These are phyloP conservation scores for Drosophila albomicans DNA, from an alignment of 1,140 invertebrate species.

Conservation along the genomic window DNA sequence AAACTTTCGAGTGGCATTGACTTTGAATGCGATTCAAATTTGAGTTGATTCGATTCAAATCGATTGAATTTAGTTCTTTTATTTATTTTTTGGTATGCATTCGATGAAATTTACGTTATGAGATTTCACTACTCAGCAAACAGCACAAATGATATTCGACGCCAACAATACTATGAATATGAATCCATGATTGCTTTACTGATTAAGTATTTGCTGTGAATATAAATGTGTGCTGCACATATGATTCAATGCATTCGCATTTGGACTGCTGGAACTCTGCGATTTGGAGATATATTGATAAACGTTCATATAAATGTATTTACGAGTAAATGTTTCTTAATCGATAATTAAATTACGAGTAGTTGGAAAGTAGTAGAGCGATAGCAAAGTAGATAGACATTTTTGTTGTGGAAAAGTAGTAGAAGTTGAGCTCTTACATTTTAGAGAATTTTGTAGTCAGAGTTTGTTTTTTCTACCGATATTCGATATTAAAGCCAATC, in stretches of 20 bases:
- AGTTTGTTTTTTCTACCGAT: slow-evolving; percentile 24
- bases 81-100: slow-evolving; percentile 54
- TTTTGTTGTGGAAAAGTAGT: slow-evolving; percentile 44
- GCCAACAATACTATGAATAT: slow-evolving; percentile 19
- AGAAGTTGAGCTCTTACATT: slow-evolving; percentile 67
- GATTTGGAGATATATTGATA: slow-evolving; percentile 31
- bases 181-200: slow-evolving; percentile 13
- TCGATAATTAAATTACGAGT: slow-evolving; percentile 17
- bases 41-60: slow-evolving; percentile 38
- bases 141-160: slow-evolving; percentile 78
- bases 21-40: slow-evolving; percentile 33
- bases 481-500: slow-evolving; percentile 51
- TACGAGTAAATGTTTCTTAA: slow-evolving; percentile 19
- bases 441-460: slow-evolving; percentile 27
- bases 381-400: slow-evolving; percentile 33
- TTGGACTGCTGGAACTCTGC: slow-evolving; percentile 39
- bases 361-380: slow-evolving; percentile 44
- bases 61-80: slow-evolving; percentile 34
- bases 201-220: slow-evolving; percentile 32
- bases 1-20: slow-evolving; percentile 58
- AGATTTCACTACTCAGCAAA: slow-evolving; percentile 81
- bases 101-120: slow-evolving; percentile 85
- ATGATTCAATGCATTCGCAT: slow-evolving; percentile 29
- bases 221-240: slow-evolving; percentile 72
- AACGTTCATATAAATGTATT: slow-evolving; percentile 22